Base-by-base conservation (phyloP, 23 tunicate species). In the Corella eumyota region DNA sequence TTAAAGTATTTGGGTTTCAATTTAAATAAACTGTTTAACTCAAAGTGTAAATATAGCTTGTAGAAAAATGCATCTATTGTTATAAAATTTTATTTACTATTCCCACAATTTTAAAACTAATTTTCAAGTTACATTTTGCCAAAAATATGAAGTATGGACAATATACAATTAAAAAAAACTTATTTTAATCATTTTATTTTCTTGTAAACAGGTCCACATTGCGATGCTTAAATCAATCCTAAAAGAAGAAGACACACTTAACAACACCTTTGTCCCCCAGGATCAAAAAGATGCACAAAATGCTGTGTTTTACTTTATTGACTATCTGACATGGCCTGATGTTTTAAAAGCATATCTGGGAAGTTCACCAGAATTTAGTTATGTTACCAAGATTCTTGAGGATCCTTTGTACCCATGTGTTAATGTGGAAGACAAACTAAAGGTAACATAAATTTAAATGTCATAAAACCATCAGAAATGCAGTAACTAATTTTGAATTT, bases 301-400 rank as follows among this genome's bases (percentile, higher is more conserved):
- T 33, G 70, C 76, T 0, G 68, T 78, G 0, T 50, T 79, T 25
- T 64, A 68, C 32, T 79, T 88, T 66, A 46, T 78, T 20, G 96
- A 88, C 45, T 67, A 78, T 52, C 30, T 88, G 24, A 79, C 88
- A 2, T 88, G 96, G 96, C 88, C 96, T 22, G 96, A 88, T 34
- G 81, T 79, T 4, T 33, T 78, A 19, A 56, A 73, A 36, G 28
- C 57, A 0, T 88, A 66, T 54, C 49, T 88, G 20, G 90, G 73
- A 56, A 88, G 96, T 45, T 68, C 60, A 2, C 68, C 63, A 3
- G 77, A 73, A 20, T 68, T 40, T 46, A 33, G 32, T 45, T 51
- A 67, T 29, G 73, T 67, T 56, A 25, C 73, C 27, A 25, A 65
- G 6, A 60, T 88, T 67, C 58, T 78, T 3, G 68, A 67, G 25